Conservation (phyloP, 2,113 vertebrate species). For the Cyprinodon brontotheroides region DNA sequence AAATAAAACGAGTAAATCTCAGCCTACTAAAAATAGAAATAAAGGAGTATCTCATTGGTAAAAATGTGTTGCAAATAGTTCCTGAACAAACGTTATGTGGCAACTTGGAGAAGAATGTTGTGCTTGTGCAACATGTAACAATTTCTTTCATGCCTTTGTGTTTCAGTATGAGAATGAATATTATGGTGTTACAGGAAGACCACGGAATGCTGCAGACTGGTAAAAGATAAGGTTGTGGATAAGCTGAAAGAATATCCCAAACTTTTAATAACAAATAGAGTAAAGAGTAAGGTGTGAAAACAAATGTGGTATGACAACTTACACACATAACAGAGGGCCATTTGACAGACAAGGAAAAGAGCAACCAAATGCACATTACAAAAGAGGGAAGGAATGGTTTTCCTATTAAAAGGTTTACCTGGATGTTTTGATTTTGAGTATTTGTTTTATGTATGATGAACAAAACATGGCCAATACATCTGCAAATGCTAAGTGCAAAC, state of each 20-base stretch:
- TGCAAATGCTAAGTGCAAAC: neutral
- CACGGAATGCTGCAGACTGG: too few relatives aligned
- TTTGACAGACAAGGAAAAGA: too few relatives aligned
- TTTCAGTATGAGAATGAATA: too few relatives aligned
- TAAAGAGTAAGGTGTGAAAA: too few relatives aligned
- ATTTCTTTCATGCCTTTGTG: neutral
- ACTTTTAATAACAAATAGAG: too few relatives aligned
- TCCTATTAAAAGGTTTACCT: neutral
- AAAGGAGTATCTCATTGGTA: neutral
- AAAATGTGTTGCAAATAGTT: neutral
- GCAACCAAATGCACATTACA: too few relatives aligned
- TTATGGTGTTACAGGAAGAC: too few relatives aligned
- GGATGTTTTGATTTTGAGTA: neutral
- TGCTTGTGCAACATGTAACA: neutral
- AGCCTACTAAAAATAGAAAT: neutral
- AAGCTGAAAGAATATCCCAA: too few relatives aligned
- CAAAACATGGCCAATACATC: neutral
- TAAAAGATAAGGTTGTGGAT: too few relatives aligned
- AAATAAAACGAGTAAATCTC: neutral
- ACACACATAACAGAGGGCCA: too few relatives aligned
- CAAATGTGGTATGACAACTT: too few relatives aligned
- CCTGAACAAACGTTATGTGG: neutral
- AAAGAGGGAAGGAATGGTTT: neutral
- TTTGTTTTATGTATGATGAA: neutral
- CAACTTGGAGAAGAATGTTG: neutral